Conservation (phyloP, 2,113 vertebrate species). For the Muntiacus muntjak region DNA sequence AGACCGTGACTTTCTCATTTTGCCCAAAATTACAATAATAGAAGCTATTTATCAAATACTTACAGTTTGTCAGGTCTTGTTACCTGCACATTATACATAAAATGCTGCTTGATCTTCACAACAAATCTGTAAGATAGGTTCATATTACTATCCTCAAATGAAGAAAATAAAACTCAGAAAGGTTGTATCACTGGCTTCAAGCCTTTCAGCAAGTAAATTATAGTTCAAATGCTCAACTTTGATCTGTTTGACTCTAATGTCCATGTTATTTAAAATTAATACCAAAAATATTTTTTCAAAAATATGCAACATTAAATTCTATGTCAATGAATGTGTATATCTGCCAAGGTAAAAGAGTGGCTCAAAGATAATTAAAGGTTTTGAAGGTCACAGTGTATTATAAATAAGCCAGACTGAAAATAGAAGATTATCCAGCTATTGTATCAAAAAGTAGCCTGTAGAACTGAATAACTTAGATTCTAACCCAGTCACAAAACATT, state of each 20-base stretch:
- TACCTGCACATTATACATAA: background rate
- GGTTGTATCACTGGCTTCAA: background rate
- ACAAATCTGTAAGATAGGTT: background rate
- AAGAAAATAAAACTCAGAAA: background rate
- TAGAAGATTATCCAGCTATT: background rate
- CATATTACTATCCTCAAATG: background rate
- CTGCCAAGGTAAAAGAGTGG: background rate
- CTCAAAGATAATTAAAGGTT: background rate
- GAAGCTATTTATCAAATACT: slow-evolving; percentile 2
- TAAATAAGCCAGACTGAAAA: background rate
- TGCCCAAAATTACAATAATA: background rate
- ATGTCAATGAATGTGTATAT: background rate
- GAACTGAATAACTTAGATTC: background rate
- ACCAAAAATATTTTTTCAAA: background rate
- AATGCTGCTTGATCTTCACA: background rate
- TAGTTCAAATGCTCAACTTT: background rate
- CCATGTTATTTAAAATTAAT: background rate
- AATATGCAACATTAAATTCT: background rate
- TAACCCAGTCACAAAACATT: background rate
- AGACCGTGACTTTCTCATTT: background rate
- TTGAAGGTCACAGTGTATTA: background rate
- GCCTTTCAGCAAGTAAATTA: background rate
- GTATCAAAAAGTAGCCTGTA: background rate
- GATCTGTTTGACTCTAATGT: background rate
- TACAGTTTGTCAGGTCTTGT: background rate